phyloP scores from a whole-genome alignment of 1,140 invertebrate genomes.

The Psilanteris sp. region DNA sequence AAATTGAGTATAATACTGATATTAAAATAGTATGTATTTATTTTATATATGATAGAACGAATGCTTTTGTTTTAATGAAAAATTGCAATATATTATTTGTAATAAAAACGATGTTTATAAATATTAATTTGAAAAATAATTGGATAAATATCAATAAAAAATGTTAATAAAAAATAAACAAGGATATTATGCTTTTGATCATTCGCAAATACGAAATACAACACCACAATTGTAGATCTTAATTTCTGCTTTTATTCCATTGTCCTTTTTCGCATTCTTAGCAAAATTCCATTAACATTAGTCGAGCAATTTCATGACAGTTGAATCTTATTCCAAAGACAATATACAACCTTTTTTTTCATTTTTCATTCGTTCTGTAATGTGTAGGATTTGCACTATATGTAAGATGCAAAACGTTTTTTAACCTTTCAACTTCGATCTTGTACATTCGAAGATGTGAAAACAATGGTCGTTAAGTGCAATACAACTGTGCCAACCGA shows the following conservation, averaged over 20 bases:
- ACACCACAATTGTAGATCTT: no score
- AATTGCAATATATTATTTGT: no score
- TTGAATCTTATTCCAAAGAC: conserved; percentile 7
- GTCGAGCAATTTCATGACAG: conserved; percentile 11
- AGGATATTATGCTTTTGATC: no score
- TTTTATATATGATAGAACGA: no score
- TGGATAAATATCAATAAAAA: no score
- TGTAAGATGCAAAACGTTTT: conserved; percentile 38
- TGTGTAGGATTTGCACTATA: conserved; percentile 20
- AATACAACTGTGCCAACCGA: conserved; percentile 65
- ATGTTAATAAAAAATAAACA: no score
- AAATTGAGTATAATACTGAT: no score
- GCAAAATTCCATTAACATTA: conserved; percentile 8
- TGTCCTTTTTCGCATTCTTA: conserved; percentile 9
- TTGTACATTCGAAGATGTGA: conserved; percentile 68
- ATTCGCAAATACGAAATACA: no score
- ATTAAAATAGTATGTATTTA: no score
- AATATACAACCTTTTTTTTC: not conserved
- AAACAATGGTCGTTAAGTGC: conserved; percentile 69
- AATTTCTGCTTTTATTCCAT: not conserved
- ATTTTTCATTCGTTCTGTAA: conserved; percentile 11
- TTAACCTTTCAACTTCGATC: conserved; percentile 67
- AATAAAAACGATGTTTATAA: no score
- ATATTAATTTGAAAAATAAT: no score
- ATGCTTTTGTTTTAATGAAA: no score